Base-by-base conservation (phyloP, 2,888 invertebrate genomes). In the Himalopsyche tibetana region DNA sequence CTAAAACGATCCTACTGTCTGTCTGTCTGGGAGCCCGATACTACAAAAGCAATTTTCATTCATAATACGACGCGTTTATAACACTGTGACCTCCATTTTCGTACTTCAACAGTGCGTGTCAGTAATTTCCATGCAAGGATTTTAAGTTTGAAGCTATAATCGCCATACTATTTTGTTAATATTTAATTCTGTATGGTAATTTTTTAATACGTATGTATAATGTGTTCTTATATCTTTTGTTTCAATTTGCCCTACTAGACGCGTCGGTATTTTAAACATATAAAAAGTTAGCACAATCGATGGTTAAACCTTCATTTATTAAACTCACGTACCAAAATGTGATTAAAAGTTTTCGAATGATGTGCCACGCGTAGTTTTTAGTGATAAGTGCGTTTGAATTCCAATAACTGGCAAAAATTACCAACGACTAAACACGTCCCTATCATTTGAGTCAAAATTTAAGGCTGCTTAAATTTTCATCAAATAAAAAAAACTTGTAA, bases 1-100 rank as follows among this genome's bases (percentile, higher is more conserved):
- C 36, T 36, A 63, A 28, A 19, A 15, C 36, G 74, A 74, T 74
- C 74, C 19, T 69, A 12, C 19, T 15, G 74, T 74, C 74, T 15
- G 74, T 74, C 74, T 74, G 36, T 36, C 74, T 74, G 74, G 6
- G 38, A 15, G 6, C 11, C 74, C 38, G 36, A 36, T 74, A 74
- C 74, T 69, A 36, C 74, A 36, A 19, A 74, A 12, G 38, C 36
- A 38, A 74, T 74, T 74, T 74, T 74, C 74, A 74, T 74, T 74
- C 74, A 74, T 38, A 36, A 74, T 74, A 5, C 74, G 74, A 74
- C 74, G 36, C 36, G 28, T 74, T 19, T 63, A 63, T 28, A 12
- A 74, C 74, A 12, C 19, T 28, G 36, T 74, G 74, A 74, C 74
- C 74, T 74, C 36, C 74, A 74, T 74, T 74, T 36, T 36, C 12